Evolutionary conservation across 2,113 vertebrate genomes (phyloP).

Genomic region (Leiothrix lutea): DNA sequence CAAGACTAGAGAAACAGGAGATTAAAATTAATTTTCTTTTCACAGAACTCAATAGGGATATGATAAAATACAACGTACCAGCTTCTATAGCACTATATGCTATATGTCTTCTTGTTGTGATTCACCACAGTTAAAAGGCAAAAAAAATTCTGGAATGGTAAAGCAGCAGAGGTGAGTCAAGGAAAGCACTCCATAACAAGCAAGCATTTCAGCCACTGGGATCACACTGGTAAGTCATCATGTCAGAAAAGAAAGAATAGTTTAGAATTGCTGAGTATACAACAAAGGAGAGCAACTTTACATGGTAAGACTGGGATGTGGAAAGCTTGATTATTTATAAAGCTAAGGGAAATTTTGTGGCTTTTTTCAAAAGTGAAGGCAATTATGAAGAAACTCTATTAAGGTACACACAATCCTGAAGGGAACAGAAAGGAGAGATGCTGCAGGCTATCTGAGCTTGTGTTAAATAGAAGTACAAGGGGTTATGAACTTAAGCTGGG

Average conservation of each 20-base stretch:
- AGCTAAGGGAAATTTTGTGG: conserved; percentile 56
- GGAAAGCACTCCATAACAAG: not conserved
- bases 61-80: not conserved
- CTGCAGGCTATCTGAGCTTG: conserved; percentile 78
- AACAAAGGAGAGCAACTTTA: conserved; percentile 7
- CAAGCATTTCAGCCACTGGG: not conserved
- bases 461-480: conserved; percentile 79
- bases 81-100: not conserved
- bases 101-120: not conserved
- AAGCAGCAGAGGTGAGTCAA: not conserved
- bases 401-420: conserved; percentile 73
- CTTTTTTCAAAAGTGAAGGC: conserved; percentile 40
- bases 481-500: conserved; percentile 76
- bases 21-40: not conserved
- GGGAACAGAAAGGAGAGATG: conserved; percentile 75
- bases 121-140: not conserved
- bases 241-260: not conserved
- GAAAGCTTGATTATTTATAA: conserved; percentile 65
- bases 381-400: conserved; percentile 68
- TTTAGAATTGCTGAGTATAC: conserved; percentile 21
- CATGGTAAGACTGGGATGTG: conserved; percentile 13
- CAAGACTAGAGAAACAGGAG: not conserved
- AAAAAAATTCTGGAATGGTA: not conserved
- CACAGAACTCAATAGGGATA: not conserved
- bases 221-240: not conserved